Evolutionary conservation across 2,113 vertebrate genomes (phyloP), one percentile per base, ranked within the genome.

Genomic region (Heloderma charlesbogerti): DNA sequence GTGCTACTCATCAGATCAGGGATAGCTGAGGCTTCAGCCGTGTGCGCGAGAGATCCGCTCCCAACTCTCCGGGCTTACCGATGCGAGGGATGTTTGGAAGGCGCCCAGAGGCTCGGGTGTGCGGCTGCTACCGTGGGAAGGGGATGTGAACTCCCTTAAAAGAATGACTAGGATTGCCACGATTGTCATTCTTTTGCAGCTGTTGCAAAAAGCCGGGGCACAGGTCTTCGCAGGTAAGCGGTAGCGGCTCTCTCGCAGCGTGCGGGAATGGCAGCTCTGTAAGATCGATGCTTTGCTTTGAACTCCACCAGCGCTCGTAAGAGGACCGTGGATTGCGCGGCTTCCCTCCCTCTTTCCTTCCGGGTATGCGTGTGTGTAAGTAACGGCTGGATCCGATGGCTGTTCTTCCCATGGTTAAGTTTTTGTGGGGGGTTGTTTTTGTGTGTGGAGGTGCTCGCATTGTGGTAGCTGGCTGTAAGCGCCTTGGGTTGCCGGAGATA

Each of bases 151-250:
- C 91, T 94, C 97, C 87, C 90, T 57, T 93, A 93, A 90, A 86
- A 97, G 97, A 94, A 98, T 98, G 98, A 94, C 93, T 93, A 95
- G 95, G 95, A 95, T 95, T 54, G 97, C 96, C 90, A 93, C 95
- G 84, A 90, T 97, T 90, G 93, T 96, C 91, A 92, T 97, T 89
- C 95, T 97, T 80, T 95, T 97, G 94, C 96, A 96, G 87, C 96
- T 96, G 66, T 92, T 97, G 95, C 94, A 95, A 86, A 94, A 86
- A 87, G 95, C 94, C 92, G n/a, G 94, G 40, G 98, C 97, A 40
- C 98, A 98, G 94, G 95, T 96, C 91, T 97, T 98, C 93, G 96
- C 98, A 97, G 98, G 98, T 97, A 96, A 98, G 97, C 94, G 91
- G 29, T 80, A 71, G 63, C 87, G 43, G 29, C 43, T 75, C 71